Conservation (phyloP, 2,888 invertebrate genomes). For the Harmothoe impar region DNA sequence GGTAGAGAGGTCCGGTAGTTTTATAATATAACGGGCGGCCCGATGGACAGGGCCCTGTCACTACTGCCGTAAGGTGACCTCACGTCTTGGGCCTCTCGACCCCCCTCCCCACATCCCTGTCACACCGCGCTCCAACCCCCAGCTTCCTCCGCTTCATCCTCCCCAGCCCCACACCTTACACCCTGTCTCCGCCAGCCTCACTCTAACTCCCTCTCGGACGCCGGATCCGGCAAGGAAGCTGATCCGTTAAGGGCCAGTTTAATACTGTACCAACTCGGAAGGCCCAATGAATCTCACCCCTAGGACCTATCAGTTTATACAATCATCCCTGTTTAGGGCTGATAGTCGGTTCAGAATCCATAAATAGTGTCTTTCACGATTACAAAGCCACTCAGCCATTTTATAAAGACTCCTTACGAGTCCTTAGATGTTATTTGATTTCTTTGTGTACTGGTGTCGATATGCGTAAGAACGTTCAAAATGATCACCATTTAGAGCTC, state of each 20-base stretch:
- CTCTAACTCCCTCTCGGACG: neutral
- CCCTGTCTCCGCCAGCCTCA: neutral
- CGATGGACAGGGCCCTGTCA: neutral
- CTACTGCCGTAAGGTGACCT: neutral
- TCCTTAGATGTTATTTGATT: too few species aligned
- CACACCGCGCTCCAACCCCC: neutral
- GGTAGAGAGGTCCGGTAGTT: neutral
- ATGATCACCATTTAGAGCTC: too few species aligned
- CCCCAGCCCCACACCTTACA: neutral
- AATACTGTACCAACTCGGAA: too few species aligned
- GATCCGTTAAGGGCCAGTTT: constrained; percentile 28
- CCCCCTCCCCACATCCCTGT: neutral
- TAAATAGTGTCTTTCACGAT: too few species aligned
- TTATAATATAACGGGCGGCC: neutral
- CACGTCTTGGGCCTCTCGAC: neutral
- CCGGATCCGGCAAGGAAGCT: neutral
- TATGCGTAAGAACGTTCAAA: too few species aligned
- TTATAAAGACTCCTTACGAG: too few species aligned
- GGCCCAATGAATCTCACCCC: too few species aligned
- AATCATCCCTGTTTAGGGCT: too few species aligned
- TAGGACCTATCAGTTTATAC: too few species aligned
- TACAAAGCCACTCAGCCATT: too few species aligned
- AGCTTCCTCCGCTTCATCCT: neutral
- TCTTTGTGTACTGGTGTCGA: too few species aligned
- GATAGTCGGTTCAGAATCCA: too few species aligned